Conservation (phyloP, 2,888 invertebrate species). For the Miltochrista miniata region DNA sequence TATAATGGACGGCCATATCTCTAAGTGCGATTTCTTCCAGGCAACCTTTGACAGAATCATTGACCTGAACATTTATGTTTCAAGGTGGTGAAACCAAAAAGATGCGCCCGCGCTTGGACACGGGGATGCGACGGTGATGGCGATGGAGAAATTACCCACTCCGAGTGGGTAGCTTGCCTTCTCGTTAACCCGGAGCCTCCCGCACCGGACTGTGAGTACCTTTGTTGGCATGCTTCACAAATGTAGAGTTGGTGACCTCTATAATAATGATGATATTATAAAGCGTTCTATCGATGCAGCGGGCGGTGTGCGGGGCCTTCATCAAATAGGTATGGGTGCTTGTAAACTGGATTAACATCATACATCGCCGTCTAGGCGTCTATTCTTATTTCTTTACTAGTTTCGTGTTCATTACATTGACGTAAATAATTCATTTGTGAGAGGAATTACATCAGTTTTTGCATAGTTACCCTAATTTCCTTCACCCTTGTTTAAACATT, state of each 20-base stretch:
- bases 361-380: no score
- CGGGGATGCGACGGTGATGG: conserved; percentile 93
- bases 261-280: no score
- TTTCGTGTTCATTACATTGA: neutral
- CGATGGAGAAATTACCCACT: conserved; percentile 89
- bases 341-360: neutral
- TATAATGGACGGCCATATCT: no score
- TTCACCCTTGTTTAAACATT: no score
- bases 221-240: conserved; percentile 32
- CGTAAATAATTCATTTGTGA: no score
- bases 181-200: conserved; percentile 84
- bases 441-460: no score
- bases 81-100: conserved; percentile 92
- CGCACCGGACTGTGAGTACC: conserved; percentile 91
- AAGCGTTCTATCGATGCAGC: neutral
- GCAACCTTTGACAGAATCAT: no score
- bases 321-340: neutral
- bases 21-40: no score
- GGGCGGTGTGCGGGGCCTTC: neutral
- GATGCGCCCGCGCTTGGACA: conserved; percentile 95
- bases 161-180: conserved; percentile 95
- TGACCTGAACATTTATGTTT: neutral
- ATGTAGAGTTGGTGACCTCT: neutral
- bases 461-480: no score
- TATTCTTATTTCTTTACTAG: no score